These are phyloP conservation scores for Strix occidentalis DNA, from an alignment of 2,797 vertebrate genomes.

Conservation along the genomic window DNA sequence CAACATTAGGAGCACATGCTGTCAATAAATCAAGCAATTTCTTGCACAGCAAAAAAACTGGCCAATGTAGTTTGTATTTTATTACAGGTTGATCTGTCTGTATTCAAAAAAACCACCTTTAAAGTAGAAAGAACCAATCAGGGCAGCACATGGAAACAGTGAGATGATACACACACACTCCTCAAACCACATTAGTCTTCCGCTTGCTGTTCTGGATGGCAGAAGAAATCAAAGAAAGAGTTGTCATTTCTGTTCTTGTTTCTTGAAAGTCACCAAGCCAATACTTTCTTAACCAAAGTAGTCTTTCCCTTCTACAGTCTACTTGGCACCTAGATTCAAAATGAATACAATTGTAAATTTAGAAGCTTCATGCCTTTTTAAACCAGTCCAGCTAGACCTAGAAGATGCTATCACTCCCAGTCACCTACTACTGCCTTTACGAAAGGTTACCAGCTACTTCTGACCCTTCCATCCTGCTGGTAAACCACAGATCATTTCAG, in stretches of 20 bases:
- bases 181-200: background rate
- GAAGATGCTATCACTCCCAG: background rate
- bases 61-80: background rate
- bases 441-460: background rate
- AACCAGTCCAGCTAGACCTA: background rate
- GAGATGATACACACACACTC: background rate
- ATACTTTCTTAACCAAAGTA: background rate
- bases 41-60: background rate
- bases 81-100: background rate
- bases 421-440: background rate
- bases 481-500: background rate
- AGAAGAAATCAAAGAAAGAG: background rate
- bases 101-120: background rate
- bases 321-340: background rate
- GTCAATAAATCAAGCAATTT: background rate
- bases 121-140: background rate
- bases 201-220: background rate
- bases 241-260: background rate
- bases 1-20: background rate
- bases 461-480: background rate
- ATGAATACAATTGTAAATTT: background rate
- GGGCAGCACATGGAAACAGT: background rate
- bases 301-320: background rate
- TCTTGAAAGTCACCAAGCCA: background rate
- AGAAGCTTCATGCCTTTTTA: background rate